These are phyloP conservation scores for Aegithalos caudatus DNA, from an alignment of 2,113 vertebrate species.

Conservation along the genomic window DNA sequence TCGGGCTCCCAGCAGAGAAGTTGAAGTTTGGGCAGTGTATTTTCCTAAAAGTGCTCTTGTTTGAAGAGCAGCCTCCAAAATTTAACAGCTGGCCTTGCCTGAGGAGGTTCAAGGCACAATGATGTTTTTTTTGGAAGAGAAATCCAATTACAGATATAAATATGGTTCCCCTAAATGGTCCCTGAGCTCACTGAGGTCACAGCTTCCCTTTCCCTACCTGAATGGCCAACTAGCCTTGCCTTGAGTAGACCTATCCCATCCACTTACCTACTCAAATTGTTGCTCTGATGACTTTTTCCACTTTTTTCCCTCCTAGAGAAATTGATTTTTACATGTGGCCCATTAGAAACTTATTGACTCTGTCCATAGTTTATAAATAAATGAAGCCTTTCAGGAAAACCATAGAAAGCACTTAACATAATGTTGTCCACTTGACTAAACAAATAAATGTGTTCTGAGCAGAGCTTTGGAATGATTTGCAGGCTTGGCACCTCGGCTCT, in stretches of 20 bases:
- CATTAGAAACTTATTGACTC: conserved; percentile 71
- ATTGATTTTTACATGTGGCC: conserved; percentile 70
- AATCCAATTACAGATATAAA: background rate
- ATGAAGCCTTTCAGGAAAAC: conserved; percentile 50
- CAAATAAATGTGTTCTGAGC: conserved; percentile 61
- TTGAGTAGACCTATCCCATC: background rate
- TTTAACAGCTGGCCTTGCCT: background rate
- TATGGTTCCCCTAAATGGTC: background rate
- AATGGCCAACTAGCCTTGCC: background rate
- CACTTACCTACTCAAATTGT: background rate
- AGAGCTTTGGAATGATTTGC: conserved; percentile 25
- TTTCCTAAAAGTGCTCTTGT: background rate
- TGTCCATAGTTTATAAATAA: conserved; percentile 59
- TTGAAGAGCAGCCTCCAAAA: background rate
- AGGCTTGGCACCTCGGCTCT: background rate
- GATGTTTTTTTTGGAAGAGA: background rate
- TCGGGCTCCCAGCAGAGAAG: background rate
- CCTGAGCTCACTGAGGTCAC: background rate
- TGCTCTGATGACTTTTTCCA: conserved; percentile 27
- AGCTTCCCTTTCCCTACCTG: background rate
- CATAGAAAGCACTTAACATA: conserved; percentile 59
- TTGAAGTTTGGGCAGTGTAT: background rate
- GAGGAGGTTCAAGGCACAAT: background rate
- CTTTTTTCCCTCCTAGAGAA: background rate
- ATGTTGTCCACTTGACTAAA: conserved; percentile 56